Evolutionary conservation across 2,797 vertebrate species (phyloP).

Genomic region (Poliocrania exsul): DNA sequence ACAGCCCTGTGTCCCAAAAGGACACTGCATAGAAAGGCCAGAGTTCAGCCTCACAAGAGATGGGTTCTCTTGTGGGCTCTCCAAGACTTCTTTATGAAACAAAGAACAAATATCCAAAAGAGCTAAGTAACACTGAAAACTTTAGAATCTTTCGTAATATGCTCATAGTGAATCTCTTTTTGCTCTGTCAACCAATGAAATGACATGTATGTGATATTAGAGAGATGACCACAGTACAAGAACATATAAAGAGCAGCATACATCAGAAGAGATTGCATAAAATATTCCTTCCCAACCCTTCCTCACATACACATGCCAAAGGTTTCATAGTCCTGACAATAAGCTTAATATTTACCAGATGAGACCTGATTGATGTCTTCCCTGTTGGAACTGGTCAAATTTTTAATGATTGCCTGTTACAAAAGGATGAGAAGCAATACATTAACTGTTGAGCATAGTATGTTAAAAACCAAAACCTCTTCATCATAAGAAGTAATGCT

Average conservation of each 20-base stretch:
- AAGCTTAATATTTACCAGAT: background rate
- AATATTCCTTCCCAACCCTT: background rate
- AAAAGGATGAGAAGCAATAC: background rate
- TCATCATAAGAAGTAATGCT: background rate
- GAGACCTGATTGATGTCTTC: background rate
- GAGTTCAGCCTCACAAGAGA: background rate
- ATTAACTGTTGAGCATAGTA: background rate
- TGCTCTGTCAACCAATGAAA: background rate
- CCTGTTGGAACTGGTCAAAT: background rate
- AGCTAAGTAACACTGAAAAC: background rate
- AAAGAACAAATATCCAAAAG: background rate
- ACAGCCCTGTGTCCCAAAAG: background rate
- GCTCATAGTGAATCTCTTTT: background rate
- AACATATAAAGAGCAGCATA: background rate
- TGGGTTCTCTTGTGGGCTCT: background rate
- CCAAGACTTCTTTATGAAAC: background rate
- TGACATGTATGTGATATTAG: background rate
- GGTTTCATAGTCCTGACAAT: background rate
- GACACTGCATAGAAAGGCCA: background rate
- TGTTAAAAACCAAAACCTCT: background rate
- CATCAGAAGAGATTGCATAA: background rate
- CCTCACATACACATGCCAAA: background rate
- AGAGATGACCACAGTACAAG: background rate
- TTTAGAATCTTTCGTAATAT: background rate
- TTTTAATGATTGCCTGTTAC: background rate